Base-by-base conservation (phyloP, 2,113 vertebrate species). In the Electrona antarctica region DNA sequence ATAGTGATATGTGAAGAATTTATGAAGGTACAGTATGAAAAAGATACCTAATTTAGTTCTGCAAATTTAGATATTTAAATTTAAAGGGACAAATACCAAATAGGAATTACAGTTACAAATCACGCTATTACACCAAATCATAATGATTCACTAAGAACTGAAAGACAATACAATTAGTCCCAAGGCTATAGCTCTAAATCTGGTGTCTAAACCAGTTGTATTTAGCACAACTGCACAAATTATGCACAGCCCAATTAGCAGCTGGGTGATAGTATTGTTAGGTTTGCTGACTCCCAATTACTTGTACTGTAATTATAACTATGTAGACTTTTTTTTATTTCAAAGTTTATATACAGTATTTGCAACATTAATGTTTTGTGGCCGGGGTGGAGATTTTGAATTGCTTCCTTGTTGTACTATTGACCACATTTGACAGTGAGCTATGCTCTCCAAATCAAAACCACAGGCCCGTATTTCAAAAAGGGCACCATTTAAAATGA, bases 141-240 rank as follows among this genome's bases (percentile, higher is more conserved):
- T 46, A 58, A 61, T 51, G 12, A 73, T 67, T 8, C 58, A 2
- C 10, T 61, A 50, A 11, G 49, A 50, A 50, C 49, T 50, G 7
- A 10, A 10, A 11, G 49, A 41, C 33, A 50, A 50, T 50, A 60
- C 67, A 70, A 60, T 8, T 10, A 45, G 13, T 68, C 9, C 58
- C 0, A 65, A 29, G 33, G 57, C 63, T 28, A 13, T 46, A 55
- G 60, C 66, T 66, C 12, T 14, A 55, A 60, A 77, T 62, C 75
- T 80, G 60, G 48, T 69, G 68, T 75, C 45, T 2, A 2, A 14
- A 59, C 76, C 63, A 57, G 63, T 74, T 54, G 8, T 52, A 51
- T 49, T 77, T 54, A 64, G 54, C 57, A 67, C 13, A 62, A 64
- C 77, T 64, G 54, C 57, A 67, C 13, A 62, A 64, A 78, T 64